A percentile compares a stretch with the other conserved stretches of the same genome.
Conservation (phyloP, 2,797 vertebrate species). For the Sebastes minor region DNA sequence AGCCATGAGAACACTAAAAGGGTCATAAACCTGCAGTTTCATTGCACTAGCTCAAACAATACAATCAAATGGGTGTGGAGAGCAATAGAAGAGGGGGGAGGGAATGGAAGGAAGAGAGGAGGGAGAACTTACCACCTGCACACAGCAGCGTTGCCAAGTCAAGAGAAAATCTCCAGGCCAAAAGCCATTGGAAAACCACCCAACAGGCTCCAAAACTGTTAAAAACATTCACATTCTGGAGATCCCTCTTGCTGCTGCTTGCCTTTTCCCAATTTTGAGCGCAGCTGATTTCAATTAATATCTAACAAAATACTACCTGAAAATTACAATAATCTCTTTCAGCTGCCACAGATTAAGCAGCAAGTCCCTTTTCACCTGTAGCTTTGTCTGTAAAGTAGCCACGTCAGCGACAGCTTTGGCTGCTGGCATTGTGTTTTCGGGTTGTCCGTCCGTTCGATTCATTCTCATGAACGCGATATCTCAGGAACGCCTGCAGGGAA, state of each 20-base stretch:
- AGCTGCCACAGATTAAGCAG: not conserved
- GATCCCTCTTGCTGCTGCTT: not conserved
- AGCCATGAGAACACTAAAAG: not conserved
- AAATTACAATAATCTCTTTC: not conserved
- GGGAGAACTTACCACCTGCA: not conserved
- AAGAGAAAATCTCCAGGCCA: conserved; percentile 5
- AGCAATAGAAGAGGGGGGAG: not conserved
- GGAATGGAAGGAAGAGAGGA: not conserved
- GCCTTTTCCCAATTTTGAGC: not conserved
- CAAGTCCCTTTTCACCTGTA: not conserved
- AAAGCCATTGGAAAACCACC: conserved; percentile 9
- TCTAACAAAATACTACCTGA: not conserved
- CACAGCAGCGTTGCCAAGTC: not conserved
- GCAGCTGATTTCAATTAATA: not conserved
- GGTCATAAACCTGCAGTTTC: conserved; percentile 6
- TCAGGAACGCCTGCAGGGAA: too few species aligned
- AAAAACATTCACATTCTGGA: not conserved
- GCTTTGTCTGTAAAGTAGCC: not conserved
- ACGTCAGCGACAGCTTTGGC: too few species aligned
- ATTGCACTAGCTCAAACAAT: not conserved
- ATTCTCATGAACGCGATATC: too few species aligned
- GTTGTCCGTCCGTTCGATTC: too few species aligned
- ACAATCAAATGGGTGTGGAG: not conserved
- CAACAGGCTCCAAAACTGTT: not conserved
- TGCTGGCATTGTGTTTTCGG: too few species aligned